These are phyloP conservation scores for Watsonalla cultraria DNA, from an alignment of 2,888 invertebrate species.

Conservation along the genomic window DNA sequence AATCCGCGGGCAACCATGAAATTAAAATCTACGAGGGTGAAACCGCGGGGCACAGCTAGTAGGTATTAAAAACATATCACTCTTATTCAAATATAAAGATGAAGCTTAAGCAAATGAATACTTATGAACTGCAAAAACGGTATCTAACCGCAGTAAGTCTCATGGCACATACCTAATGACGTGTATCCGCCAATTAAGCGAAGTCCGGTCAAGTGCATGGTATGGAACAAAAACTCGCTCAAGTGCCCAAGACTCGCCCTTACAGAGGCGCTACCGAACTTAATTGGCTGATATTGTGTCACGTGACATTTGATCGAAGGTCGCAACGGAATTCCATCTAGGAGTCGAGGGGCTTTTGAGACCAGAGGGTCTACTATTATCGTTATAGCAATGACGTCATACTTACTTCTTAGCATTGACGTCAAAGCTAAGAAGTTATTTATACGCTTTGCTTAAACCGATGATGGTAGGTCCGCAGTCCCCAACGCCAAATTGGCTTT, in stretches of 20 bases:
- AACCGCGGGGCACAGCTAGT: no score
- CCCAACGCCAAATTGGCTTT: no score
- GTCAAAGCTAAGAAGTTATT: no score
- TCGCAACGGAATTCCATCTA: conserved; percentile 30
- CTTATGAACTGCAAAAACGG: conserved; percentile 4
- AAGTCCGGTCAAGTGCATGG: conserved; percentile 31
- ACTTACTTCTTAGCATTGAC: no score
- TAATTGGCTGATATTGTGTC: conserved; percentile 66
- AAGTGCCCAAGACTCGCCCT: conserved; percentile 22
- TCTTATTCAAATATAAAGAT: background rate
- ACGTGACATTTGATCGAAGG: conserved; percentile 52
- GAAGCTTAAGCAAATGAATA: background rate
- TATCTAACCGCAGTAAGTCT: conserved; percentile 25
- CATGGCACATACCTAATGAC: conserved; percentile 58
- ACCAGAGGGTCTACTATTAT: no score
- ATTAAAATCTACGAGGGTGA: no score
- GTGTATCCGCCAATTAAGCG: conserved; percentile 71
- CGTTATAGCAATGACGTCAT: no score
- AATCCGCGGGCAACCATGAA: no score
- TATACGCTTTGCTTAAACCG: no score
- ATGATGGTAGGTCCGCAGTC: no score
- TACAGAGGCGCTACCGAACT: conserved; percentile 71
- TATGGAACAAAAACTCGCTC: conserved; percentile 66
- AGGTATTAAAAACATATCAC: no score
- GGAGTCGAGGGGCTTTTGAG: background rate